Conservation (phyloP, 2,797 vertebrate species). For the Halcyon badia region DNA sequence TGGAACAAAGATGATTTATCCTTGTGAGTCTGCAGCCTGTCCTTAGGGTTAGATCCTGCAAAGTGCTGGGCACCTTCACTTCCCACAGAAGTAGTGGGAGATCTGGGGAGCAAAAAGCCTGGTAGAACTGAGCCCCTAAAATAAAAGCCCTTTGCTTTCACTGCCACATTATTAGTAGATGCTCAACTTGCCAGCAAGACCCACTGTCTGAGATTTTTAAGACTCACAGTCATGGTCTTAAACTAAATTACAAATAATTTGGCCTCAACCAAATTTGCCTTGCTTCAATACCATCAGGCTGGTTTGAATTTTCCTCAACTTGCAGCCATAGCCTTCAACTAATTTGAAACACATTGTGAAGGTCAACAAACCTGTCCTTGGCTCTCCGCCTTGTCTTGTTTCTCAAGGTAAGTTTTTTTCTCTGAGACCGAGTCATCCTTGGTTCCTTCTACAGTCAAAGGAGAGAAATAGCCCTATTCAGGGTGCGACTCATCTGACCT, state of each 20-base stretch:
- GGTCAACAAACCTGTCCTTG: slow-evolving; percentile 7
- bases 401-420: not conserved
- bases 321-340: slow-evolving; percentile 51
- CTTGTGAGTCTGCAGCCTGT: not conserved
- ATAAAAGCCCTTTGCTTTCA: not conserved
- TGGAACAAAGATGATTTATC: not conserved
- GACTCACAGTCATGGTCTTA: slow-evolving; percentile 43
- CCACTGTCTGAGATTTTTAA: slow-evolving; percentile 27
- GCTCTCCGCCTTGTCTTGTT: not conserved
- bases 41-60: not conserved
- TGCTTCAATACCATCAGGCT: slow-evolving; percentile 49
- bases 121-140: not conserved
- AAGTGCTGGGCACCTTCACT: not conserved
- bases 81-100: not conserved
- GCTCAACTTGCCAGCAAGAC: not conserved
- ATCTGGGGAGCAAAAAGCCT: not conserved
- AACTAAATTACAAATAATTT: slow-evolving; percentile 43
- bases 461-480: not conserved
- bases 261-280: slow-evolving; percentile 22
- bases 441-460: not conserved
- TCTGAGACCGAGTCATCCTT: not conserved
- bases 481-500: not conserved
- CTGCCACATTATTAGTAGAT: not conserved
- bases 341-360: slow-evolving; percentile 72
- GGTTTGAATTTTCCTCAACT: slow-evolving; percentile 63